These are phyloP conservation scores for Cephus sareptanus DNA, from an alignment of 2,888 invertebrate species.

Conservation along the genomic window DNA sequence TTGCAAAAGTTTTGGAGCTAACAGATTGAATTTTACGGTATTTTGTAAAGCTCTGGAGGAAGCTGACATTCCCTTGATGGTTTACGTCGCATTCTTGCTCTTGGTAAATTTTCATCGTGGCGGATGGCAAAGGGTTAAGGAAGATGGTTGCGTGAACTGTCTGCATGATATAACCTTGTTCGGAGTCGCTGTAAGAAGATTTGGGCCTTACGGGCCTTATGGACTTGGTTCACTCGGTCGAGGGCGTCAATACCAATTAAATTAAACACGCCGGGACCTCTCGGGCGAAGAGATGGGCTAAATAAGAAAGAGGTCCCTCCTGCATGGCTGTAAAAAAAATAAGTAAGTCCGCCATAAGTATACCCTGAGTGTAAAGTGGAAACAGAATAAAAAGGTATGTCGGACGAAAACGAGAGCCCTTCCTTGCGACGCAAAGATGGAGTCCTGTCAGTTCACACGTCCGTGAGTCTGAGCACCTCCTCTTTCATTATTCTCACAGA, in stretches of 20 bases:
- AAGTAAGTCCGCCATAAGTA: constrained; percentile 58
- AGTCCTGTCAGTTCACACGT: constrained; percentile 58
- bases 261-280: constrained; percentile 52
- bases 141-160: not conserved
- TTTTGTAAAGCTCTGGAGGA: not conserved
- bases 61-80: not conserved
- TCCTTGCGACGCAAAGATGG: constrained; percentile 31
- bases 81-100: not conserved
- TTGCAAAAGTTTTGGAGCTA: constrained; percentile 41
- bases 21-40: constrained; percentile 43
- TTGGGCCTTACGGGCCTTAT: not conserved
- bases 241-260: constrained; percentile 62
- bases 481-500: constrained; percentile 34
- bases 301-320: constrained; percentile 46
- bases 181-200: constrained; percentile 7
- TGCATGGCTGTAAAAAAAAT: constrained; percentile 52
- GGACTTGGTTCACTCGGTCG: constrained; percentile 30
- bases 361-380: constrained; percentile 55
- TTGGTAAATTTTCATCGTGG: not conserved
- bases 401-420: constrained; percentile 50
- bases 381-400: constrained; percentile 47
- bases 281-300: constrained; percentile 41
- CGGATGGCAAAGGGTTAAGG: not conserved
- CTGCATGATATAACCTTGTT: not conserved
- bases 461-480: constrained; percentile 33